phyloP scores from a whole-genome alignment of 2,113 vertebrate species.

The Oreotragus oreotragus region DNA sequence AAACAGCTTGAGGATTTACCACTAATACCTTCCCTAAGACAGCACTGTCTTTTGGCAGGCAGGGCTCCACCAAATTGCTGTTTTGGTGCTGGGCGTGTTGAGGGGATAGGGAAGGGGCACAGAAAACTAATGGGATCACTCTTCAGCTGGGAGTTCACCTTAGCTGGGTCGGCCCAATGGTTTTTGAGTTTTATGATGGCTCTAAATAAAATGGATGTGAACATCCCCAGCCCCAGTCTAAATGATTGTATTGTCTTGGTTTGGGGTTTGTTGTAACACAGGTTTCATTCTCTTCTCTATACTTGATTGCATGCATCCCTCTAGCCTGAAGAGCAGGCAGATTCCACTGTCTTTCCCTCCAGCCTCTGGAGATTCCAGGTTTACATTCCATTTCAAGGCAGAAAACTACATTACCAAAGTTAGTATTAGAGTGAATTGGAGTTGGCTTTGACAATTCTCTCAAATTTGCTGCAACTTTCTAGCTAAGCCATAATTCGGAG shows the following conservation, averaged over 20 bases:
- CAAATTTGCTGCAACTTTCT: not conserved
- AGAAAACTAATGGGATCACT: not conserved
- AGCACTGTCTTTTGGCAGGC: not conserved
- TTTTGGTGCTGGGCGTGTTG: not conserved
- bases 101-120: not conserved
- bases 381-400: not conserved
- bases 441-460: not conserved
- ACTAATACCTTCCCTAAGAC: not conserved
- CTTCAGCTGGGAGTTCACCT: not conserved
- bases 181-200: not conserved
- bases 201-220: not conserved
- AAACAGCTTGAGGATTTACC: constrained; percentile 54
- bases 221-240: not conserved
- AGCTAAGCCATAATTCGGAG: not conserved
- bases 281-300: not conserved
- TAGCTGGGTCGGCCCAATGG: not conserved
- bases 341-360: not conserved
- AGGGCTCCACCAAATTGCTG: constrained; percentile 9
- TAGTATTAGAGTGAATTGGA: not conserved
- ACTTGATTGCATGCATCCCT: too few relatives aligned
- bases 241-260: not conserved
- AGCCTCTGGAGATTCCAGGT: not conserved
- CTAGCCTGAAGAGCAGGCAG: not conserved
- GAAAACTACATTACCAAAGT: not conserved
- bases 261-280: not conserved